phyloP scores from a whole-genome alignment of 1,140 invertebrate genomes.

The Caenorhabditis latens region DNA sequence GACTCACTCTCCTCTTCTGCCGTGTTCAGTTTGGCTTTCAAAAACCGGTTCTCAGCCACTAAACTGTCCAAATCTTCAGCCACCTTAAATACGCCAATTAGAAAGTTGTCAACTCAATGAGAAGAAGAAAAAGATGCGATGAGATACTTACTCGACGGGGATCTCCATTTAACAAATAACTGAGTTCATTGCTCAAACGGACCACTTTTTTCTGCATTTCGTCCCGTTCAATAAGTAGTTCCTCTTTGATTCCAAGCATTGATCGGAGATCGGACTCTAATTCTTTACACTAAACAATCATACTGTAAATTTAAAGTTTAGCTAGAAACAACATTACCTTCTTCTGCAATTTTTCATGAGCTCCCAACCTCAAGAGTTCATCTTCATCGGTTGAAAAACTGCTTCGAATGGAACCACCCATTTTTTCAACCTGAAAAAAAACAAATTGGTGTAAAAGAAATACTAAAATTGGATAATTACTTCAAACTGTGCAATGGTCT shows the following conservation, averaged over 20 bases:
- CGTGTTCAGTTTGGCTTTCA: slow-evolving; percentile 63
- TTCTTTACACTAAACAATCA: slow-evolving; percentile 52
- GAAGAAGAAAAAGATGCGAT: not conserved
- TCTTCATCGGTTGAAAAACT: not conserved
- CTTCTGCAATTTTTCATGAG: slow-evolving; percentile 52
- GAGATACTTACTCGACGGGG: slow-evolving; percentile 38
- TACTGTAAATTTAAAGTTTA: not conserved
- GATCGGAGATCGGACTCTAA: slow-evolving; percentile 60
- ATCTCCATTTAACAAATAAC: slow-evolving; percentile 63
- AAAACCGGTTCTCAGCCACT: slow-evolving; percentile 63
- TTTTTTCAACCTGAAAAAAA: slow-evolving; percentile 54
- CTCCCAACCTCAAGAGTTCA: not conserved
- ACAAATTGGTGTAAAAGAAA: not conserved
- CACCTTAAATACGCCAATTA: slow-evolving; percentile 57
- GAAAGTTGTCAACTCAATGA: slow-evolving; percentile 24
- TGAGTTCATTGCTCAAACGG: slow-evolving; percentile 57
- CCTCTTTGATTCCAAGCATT: slow-evolving; percentile 62
- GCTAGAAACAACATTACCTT: slow-evolving; percentile 3
- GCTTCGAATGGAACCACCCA: not conserved
- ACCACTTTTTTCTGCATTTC: slow-evolving; percentile 53
- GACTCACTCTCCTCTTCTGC: slow-evolving; percentile 62
- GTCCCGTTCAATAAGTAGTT: slow-evolving; percentile 58
- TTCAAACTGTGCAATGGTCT: slow-evolving; percentile 60
- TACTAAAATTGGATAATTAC: not conserved
- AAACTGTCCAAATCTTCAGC: slow-evolving; percentile 64